Conservation (phyloP, 2,113 vertebrate species). For the Acrocephalus kingi region DNA sequence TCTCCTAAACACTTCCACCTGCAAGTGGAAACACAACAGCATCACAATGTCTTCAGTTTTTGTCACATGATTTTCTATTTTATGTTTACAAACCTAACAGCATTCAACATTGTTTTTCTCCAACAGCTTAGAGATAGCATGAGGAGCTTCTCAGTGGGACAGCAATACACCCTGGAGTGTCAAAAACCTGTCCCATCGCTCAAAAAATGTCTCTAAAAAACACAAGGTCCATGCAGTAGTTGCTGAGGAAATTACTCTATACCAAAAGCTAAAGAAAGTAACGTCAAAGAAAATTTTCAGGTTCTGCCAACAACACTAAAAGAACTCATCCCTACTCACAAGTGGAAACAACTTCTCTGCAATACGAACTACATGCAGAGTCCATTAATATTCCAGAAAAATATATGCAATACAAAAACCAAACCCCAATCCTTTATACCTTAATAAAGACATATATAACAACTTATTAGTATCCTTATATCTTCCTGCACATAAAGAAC, state of each 20-base stretch:
- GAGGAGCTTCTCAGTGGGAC: neutral
- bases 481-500: neutral
- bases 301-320: neutral
- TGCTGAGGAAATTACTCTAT: neutral
- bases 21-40: neutral
- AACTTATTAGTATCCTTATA: neutral
- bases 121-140: neutral
- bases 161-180: neutral
- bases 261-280: neutral
- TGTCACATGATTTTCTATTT: neutral
- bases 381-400: neutral
- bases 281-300: neutral
- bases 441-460: neutral
- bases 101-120: neutral
- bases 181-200: neutral
- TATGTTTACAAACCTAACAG: neutral
- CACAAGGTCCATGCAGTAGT: neutral
- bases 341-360: neutral
- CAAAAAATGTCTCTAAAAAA: neutral
- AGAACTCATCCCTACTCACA: neutral
- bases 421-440: neutral
- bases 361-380: neutral
- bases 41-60: neutral
- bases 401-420: neutral
- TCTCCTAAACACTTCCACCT: conserved; percentile 96